These are phyloP conservation scores for Tillus elongatus DNA, from an alignment of 2,888 invertebrate species.

Conservation along the genomic window DNA sequence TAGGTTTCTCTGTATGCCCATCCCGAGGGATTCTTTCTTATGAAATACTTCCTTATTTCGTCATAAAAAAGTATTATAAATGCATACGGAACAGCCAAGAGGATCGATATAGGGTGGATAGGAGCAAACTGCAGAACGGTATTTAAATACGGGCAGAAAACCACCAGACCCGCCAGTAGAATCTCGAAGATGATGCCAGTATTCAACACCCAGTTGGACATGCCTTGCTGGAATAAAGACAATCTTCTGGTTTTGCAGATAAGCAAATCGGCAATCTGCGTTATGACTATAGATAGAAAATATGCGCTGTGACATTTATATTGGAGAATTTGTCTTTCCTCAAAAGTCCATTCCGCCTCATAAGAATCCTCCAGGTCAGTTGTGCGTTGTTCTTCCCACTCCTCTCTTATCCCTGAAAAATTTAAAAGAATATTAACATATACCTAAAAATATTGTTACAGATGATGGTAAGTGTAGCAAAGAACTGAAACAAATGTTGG, in stretches of 20 bases:
- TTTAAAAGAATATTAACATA: background rate
- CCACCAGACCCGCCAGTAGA: conserved; percentile 50
- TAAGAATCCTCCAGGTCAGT: conserved; percentile 60
- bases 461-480: no score
- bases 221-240: conserved; percentile 65
- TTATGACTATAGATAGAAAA: conserved; percentile 68
- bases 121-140: conserved; percentile 58
- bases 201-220: conserved; percentile 57
- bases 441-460: conserved; percentile 41
- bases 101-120: conserved; percentile 55
- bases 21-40: conserved; percentile 57
- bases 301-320: conserved; percentile 70
- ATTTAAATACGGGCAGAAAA: conserved; percentile 58
- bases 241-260: conserved; percentile 70
- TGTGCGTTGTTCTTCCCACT: conserved; percentile 61
- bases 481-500: no score
- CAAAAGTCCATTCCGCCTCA: conserved; percentile 65
- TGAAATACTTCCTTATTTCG: conserved; percentile 60
- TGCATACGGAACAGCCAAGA: conserved; percentile 64
- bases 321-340: conserved; percentile 59
- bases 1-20: conserved; percentile 70
- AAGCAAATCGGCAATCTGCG: conserved; percentile 69
- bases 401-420: conserved; percentile 44
- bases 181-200: conserved; percentile 52
- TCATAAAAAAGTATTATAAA: conserved; percentile 65